Percentiles rank a stretch among this genome's conserved stretches.
These are phyloP conservation scores for Drosophila subpulchrella DNA, from an alignment of 1,140 invertebrate species.

Conservation along the genomic window DNA sequence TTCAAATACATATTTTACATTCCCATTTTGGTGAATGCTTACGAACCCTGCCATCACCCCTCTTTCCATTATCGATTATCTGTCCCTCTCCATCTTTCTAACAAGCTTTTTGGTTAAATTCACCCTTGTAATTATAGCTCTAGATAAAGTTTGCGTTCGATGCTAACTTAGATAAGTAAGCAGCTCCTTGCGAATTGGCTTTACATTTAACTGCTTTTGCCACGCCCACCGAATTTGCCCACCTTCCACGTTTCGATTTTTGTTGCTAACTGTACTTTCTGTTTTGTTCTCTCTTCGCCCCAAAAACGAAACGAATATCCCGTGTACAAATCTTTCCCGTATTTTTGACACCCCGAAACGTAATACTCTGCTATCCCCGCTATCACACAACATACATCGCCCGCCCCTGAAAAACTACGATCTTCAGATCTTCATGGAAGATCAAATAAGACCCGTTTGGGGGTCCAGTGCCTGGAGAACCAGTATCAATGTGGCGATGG, in stretches of 20 bases:
- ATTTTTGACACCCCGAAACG: slow-evolving; percentile 30
- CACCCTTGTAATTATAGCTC: neutral
- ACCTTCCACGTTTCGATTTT: slow-evolving; percentile 9
- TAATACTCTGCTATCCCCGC: slow-evolving; percentile 24
- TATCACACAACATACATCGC: slow-evolving; percentile 25
- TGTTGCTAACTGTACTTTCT: slow-evolving; percentile 66
- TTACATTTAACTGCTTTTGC: slow-evolving; percentile 25
- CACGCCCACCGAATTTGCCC: neutral
- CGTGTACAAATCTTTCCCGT: slow-evolving; percentile 33
- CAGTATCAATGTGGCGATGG: slow-evolving; percentile 88
- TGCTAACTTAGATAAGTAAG: slow-evolving; percentile 18
- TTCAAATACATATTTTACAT: too few species aligned
- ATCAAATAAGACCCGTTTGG: slow-evolving; percentile 73
- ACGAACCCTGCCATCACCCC: neutral
- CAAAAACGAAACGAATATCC: slow-evolving; percentile 13
- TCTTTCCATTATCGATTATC: neutral
- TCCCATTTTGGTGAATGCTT: neutral
- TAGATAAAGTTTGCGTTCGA: slow-evolving; percentile 7
- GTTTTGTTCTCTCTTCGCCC: slow-evolving; percentile 48
- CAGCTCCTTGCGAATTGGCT: slow-evolving; percentile 27
- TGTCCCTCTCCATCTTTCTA: neutral
- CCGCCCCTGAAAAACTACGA: slow-evolving; percentile 5
- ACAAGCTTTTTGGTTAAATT: slow-evolving; percentile 21
- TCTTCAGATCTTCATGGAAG: slow-evolving; percentile 67
- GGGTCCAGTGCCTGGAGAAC: slow-evolving; percentile 68